Conservation (phyloP, 2,797 vertebrate species). For the Microhierax caerulescens region DNA sequence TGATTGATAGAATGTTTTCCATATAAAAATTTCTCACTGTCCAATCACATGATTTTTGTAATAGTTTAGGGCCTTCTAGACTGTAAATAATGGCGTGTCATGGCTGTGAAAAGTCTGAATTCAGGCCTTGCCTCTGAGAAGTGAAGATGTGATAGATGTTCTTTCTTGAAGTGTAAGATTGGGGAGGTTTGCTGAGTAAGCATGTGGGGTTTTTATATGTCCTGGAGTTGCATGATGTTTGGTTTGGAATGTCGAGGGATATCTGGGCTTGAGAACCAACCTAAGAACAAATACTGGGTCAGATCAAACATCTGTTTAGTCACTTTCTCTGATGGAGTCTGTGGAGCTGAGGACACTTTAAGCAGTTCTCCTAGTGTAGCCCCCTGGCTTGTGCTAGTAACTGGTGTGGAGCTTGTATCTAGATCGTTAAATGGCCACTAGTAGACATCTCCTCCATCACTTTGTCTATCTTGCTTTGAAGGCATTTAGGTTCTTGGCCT, state of each 20-base stretch:
- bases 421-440: not conserved
- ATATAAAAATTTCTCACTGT: not conserved
- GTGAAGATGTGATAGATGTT: not conserved
- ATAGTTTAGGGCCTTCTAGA: not conserved
- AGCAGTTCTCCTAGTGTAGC: not conserved
- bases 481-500: not conserved
- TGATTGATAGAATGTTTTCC: not conserved
- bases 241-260: not conserved
- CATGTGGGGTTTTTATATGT: not conserved
- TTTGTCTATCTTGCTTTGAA: not conserved
- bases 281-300: not conserved
- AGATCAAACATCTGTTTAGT: not conserved
- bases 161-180: not conserved
- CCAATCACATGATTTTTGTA: not conserved
- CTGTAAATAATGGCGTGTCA: not conserved
- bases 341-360: not conserved
- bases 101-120: not conserved
- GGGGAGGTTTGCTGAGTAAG: not conserved
- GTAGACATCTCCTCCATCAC: not conserved
- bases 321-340: not conserved
- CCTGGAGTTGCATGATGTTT: not conserved
- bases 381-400: not conserved
- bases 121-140: not conserved
- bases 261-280: not conserved
- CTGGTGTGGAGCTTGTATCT: not conserved